Evolutionary conservation across 2,113 vertebrate species (phyloP), one percentile per base, ranked within the genome.

Genomic region (Scomber colias): DNA sequence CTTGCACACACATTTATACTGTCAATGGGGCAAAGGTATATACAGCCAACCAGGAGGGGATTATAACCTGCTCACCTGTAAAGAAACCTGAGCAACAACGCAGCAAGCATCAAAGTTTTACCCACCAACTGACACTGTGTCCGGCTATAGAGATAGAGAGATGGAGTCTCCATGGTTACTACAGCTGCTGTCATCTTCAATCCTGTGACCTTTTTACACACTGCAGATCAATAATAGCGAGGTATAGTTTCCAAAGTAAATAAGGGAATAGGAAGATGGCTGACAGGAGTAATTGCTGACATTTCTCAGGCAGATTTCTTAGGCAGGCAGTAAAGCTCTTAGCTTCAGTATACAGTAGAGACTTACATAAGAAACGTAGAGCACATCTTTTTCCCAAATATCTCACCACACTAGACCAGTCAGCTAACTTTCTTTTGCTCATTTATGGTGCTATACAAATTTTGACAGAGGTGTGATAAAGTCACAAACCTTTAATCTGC

Each of bases 231-330:
- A 92, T 92, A 89, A 85, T 40, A 48, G 78, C 17, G 68, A 85
- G 62, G 67, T 80, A 76, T 44, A 57, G 83, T 84, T 85, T 88
- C 77, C 66, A 9, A 73, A 85, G 87, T 91, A 92, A 91, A 88
- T 85, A 91, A 70, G 75, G 68, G 72, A 72, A 88, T 31, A 64
- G 88, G 79, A 79, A 81, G 70, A 74, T 13, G 74, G 71, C 81
- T 79, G 90, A 92, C 86, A 54, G 79, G 84, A 82, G 79, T 87
- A 90, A 93, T 90, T 86, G 91, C 90, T 90, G 87, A 89, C 90
- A 90, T 91, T 91, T 92, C 80, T 87, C 80, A 77, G 79, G 84
- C 71, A 87, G 87, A 90, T 92, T 87, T 90, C 87, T 76, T 48
- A 35, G 61, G 77, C 65, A 72, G 80, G 74, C 59, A 12, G 79